These are phyloP conservation scores for Syritta pipiens DNA, from an alignment of 2,888 invertebrate species.

Conservation along the genomic window DNA sequence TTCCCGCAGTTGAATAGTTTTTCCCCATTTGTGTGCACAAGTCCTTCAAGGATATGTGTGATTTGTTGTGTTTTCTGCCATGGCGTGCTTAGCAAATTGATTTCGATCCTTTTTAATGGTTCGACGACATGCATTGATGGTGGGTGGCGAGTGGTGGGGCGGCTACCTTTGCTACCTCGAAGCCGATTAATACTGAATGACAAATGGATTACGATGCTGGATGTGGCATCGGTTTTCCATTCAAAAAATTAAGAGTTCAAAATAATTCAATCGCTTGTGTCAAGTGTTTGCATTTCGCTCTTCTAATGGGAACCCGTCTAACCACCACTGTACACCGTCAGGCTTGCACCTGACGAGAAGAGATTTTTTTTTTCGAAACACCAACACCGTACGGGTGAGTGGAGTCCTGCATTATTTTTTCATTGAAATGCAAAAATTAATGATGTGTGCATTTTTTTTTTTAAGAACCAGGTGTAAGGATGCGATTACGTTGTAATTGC, in stretches of 20 bases:
- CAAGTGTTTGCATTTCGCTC: conserved; percentile 72
- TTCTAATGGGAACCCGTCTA: conserved; percentile 4
- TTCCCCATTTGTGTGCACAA: conserved; percentile 37
- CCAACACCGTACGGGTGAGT: conserved; percentile 29
- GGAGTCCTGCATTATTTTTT: conserved; percentile 49
- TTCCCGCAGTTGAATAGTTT: conserved; percentile 56
- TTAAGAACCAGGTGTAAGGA: conserved; percentile 39
- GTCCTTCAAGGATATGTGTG: conserved; percentile 62
- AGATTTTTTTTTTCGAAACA: background rate
- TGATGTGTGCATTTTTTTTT: conserved; percentile 47
- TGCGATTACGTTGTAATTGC: conserved; percentile 45
- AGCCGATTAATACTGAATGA: conserved; percentile 67
- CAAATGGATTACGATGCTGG: conserved; percentile 63
- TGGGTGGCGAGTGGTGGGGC: background rate
- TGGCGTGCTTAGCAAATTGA: conserved; percentile 64
- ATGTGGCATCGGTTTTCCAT: conserved; percentile 56
- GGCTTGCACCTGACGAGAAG: conserved; percentile 1
- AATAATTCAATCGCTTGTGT: conserved; percentile 78
- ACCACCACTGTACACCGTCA: background rate
- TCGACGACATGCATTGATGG: conserved; percentile 29
- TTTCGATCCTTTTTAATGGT: conserved; percentile 65
- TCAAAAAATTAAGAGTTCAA: conserved; percentile 76
- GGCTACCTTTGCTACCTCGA: conserved; percentile 54
- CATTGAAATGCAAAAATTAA: conserved; percentile 51
- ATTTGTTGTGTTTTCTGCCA: conserved; percentile 58